Evolutionary conservation across 2,797 vertebrate genomes (phyloP).

Genomic region (Remorina albescens): DNA sequence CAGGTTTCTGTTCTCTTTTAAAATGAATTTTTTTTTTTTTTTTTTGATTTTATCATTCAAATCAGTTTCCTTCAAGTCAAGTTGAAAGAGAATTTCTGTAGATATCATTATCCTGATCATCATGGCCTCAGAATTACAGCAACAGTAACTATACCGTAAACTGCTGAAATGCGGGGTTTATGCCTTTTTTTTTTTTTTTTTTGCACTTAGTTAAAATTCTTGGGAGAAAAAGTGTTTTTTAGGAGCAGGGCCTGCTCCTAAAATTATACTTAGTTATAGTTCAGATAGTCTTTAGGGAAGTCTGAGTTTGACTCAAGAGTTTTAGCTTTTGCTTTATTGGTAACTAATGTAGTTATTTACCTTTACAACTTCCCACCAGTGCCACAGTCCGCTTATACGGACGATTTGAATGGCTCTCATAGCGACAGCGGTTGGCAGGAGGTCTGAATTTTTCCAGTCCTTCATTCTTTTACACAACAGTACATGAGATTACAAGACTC

Average conservation of each 20-base stretch:
- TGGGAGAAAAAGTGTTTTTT: too few relatives aligned
- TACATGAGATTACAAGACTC: slow-evolving; percentile 33
- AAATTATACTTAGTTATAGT: too few relatives aligned
- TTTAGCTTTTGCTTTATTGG: not conserved
- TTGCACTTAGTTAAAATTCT: too few relatives aligned
- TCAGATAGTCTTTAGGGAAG: too few relatives aligned
- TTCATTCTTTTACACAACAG: slow-evolving; percentile 6
- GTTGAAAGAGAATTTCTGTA: not conserved
- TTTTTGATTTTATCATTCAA: too few relatives aligned
- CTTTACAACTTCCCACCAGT: not conserved
- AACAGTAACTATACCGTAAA: not conserved
- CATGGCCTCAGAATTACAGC: too few relatives aligned
- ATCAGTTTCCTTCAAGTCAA: too few relatives aligned
- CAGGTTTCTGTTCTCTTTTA: too few relatives aligned
- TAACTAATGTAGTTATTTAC: not conserved
- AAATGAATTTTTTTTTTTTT: too few relatives aligned
- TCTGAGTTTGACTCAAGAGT: not conserved
- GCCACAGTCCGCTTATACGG: not conserved
- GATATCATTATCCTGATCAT: too few relatives aligned
- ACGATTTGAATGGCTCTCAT: not conserved
- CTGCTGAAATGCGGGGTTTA: not conserved
- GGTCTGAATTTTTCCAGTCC: slow-evolving; percentile 24
- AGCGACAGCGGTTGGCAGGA: not conserved
- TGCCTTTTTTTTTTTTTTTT: not conserved
- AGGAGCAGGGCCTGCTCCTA: too few relatives aligned